These are phyloP conservation scores for Leptura quadrifasciata DNA, from an alignment of 2,888 invertebrate genomes.

Conservation along the genomic window DNA sequence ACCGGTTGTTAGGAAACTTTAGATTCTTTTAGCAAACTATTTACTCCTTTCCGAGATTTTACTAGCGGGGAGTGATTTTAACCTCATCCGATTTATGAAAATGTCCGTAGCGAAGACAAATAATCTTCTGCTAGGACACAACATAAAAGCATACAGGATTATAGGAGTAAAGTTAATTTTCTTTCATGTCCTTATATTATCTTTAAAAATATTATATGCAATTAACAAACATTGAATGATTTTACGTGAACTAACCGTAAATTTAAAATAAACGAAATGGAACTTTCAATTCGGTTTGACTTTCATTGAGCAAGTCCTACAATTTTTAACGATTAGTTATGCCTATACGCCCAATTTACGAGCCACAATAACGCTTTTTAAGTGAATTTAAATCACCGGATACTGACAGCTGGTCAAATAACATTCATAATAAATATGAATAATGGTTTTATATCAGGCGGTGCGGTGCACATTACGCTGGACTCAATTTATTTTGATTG, in stretches of 20 bases:
- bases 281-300: background rate
- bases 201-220: no score
- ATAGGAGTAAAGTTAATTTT: no score
- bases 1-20: no score
- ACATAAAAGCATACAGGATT: no score
- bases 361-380: background rate
- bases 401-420: conserved; percentile 9
- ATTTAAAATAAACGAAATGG: background rate
- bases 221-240: background rate
- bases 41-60: no score
- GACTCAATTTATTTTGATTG: conserved; percentile 2
- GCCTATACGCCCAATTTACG: conserved; percentile 11
- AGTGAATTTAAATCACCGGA: conserved; percentile 13
- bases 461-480: background rate
- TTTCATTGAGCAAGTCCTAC: background rate
- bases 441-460: background rate
- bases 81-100: no score
- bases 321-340: conserved; percentile 16
- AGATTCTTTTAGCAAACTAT: no score
- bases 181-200: no score
- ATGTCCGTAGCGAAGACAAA: no score
- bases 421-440: background rate
- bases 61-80: no score
- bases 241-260: background rate
- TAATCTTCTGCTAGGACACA: no score